Percentiles rank a stretch among this genome's conserved stretches.
Conservation (phyloP, 2,797 vertebrate genomes). For the Galaxias olidus region DNA sequence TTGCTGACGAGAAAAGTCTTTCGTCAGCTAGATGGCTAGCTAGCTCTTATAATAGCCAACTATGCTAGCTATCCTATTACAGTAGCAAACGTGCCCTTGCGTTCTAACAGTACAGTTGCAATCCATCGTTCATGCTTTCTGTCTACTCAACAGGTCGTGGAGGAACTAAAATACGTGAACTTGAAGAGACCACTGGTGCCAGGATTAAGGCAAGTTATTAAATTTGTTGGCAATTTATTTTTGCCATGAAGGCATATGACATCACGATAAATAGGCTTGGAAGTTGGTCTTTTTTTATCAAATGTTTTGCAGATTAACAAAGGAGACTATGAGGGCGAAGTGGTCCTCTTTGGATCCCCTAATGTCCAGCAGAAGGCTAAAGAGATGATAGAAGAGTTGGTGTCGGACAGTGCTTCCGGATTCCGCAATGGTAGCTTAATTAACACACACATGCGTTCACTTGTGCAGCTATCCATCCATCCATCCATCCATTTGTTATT, state of each 20-base stretch:
- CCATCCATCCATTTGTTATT: no score
- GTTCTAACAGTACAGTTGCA: neutral
- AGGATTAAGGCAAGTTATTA: conserved; percentile 84
- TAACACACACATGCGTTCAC: conserved; percentile 6
- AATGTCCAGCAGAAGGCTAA: conserved; percentile 84
- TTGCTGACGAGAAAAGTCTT: neutral
- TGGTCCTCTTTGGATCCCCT: conserved; percentile 81
- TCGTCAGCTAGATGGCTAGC: neutral
- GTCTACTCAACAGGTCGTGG: conserved; percentile 80
- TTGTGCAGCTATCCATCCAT: neutral
- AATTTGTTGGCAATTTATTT: no score
- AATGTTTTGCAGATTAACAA: conserved; percentile 76
- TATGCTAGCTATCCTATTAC: neutral
- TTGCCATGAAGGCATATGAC: no score
- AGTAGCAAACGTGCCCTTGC: neutral
- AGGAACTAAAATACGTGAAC: conserved; percentile 86
- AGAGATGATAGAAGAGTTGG: conserved; percentile 80
- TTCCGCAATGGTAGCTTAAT: conserved; percentile 45
- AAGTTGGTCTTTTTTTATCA: no score
- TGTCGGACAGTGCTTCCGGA: conserved; percentile 53
- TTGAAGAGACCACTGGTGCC: conserved; percentile 82
- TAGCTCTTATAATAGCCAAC: neutral
- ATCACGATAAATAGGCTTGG: no score
- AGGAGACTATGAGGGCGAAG: conserved; percentile 76
- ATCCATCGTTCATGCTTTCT: neutral